A percentile compares a stretch with the other conserved stretches of the same genome.
Conservation (phyloP, 1,140 invertebrate genomes). For the Eufriesea mexicana region DNA sequence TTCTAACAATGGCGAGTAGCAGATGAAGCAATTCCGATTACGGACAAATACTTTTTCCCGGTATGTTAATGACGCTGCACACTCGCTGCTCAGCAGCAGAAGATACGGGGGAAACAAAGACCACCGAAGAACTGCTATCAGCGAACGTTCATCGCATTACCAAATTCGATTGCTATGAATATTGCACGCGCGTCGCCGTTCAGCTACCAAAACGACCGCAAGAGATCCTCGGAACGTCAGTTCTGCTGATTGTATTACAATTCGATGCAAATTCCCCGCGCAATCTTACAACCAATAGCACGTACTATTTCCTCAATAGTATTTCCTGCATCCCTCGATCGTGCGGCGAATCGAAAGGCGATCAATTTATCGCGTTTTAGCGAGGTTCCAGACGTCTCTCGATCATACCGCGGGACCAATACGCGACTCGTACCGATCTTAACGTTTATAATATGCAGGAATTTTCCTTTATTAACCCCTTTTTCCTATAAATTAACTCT, state of each 20-base stretch:
- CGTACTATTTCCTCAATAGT: slow-evolving; percentile 37
- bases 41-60: too few relatives aligned
- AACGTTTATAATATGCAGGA: background rate
- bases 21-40: background rate
- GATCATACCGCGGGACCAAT: background rate
- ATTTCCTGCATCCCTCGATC: slow-evolving; percentile 30
- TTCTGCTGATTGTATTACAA: slow-evolving; percentile 48
- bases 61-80: background rate
- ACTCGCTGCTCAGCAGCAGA: background rate
- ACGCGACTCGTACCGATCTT: background rate
- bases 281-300: slow-evolving; percentile 31
- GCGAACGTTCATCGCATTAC: slow-evolving; percentile 32
- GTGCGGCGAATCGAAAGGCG: slow-evolving; percentile 32
- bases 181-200: slow-evolving; percentile 28
- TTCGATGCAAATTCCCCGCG: slow-evolving; percentile 37
- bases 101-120: background rate
- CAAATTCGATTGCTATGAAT: slow-evolving; percentile 36
- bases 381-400: background rate
- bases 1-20: background rate
- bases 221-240: slow-evolving; percentile 19
- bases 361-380: background rate
- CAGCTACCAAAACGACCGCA: slow-evolving; percentile 19
- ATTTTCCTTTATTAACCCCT: too few relatives aligned
- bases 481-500: too few relatives aligned
- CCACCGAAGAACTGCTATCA: background rate